Evolutionary conservation across 2,888 invertebrate species (phyloP).

Genomic region (Heliconius charithonia): DNA sequence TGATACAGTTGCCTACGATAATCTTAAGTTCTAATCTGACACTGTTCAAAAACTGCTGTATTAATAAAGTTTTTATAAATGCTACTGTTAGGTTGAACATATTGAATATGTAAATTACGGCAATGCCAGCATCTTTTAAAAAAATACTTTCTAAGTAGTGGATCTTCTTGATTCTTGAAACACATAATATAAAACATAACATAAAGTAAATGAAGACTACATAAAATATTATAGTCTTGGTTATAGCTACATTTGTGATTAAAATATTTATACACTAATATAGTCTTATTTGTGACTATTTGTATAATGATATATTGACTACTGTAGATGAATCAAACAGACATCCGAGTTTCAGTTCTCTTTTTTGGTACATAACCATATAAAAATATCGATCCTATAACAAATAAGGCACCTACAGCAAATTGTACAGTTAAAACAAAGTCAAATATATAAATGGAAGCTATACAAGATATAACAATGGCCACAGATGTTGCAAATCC

Average conservation of each 20-base stretch:
- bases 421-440: conserved; percentile 95
- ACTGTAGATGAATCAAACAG: conserved; percentile 62
- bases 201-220: neutral
- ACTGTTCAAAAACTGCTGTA: neutral
- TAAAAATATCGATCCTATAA: conserved; percentile 97
- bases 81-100: neutral
- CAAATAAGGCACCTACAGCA: conserved; percentile 91
- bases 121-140: neutral
- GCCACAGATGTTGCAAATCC: conserved; percentile 99
- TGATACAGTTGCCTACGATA: neutral
- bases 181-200: neutral
- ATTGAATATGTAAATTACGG: neutral
- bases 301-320: neutral
- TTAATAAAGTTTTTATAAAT: neutral
- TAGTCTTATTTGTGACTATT: conserved; percentile 10
- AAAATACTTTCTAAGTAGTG: neutral
- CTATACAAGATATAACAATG: conserved; percentile 97
- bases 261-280: neutral
- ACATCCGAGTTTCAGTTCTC: conserved; percentile 65
- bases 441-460: conserved; percentile 95
- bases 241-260: neutral
- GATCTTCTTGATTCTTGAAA: neutral
- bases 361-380: conserved; percentile 91
- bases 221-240: neutral
- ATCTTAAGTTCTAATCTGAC: no score